phyloP scores from a whole-genome alignment of 2,113 vertebrate species.

The Paraplagusia blochii region DNA sequence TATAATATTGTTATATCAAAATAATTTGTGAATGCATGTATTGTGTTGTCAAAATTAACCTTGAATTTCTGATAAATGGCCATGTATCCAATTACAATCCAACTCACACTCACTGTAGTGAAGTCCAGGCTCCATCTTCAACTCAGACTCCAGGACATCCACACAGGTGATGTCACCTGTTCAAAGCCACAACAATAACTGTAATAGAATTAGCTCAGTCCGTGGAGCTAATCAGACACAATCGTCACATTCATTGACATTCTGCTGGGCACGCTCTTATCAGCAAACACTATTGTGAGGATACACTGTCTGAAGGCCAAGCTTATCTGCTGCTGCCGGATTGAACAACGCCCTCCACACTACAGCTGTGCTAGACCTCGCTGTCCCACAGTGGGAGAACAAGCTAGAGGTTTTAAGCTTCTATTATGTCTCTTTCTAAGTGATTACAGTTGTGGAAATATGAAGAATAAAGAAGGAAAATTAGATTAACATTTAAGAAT shows the following conservation, averaged over 20 bases:
- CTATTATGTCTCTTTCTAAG: no score
- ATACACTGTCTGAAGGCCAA: constrained; percentile 21
- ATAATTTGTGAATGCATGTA: no score
- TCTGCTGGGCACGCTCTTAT: constrained; percentile 31
- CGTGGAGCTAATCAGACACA: constrained; percentile 48
- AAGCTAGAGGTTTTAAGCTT: neutral
- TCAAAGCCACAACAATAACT: constrained; percentile 20
- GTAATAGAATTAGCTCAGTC: constrained; percentile 42
- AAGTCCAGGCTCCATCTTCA: no score
- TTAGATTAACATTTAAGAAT: no score
- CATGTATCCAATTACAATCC: no score
- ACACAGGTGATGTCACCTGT: constrained; percentile 13
- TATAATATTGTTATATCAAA: no score
- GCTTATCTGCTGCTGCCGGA: constrained; percentile 37
- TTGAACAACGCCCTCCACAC: constrained; percentile 24
- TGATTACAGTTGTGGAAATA: no score
- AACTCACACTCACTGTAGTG: no score
- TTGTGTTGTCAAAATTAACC: no score
- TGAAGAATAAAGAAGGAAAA: no score
- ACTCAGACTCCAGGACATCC: neutral
- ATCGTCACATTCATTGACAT: constrained; percentile 42
- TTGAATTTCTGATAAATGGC: no score
- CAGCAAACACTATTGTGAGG: constrained; percentile 24
- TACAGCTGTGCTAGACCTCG: constrained; percentile 12
- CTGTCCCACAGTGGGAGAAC: constrained; percentile 23